These are phyloP conservation scores for sheep (Ovis aries) DNA, from an alignment of 2,113 vertebrate genomes.

Conservation along the genomic window ARS-UI_Ramb_v3.0 NC_056056.1:224799501-224800000, in stretches of 20 bases:
- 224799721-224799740: fast-evolving
- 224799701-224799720: fast-evolving
- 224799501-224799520: too few species aligned
- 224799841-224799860: fast-evolving
- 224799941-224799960: fast-evolving
- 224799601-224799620: neutral
- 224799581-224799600: fast-evolving
- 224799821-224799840: too few species aligned
- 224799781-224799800: fast-evolving
- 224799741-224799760: fast-evolving
- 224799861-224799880: fast-evolving
- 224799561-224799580: neutral
- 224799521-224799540: fast-evolving
- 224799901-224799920: fast-evolving
- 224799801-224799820: fast-evolving
- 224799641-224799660: fast-evolving
- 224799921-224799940: neutral
- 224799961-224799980: fast-evolving
- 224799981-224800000: too few species aligned
- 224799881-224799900: fast-evolving
- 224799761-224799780: fast-evolving
- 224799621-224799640: neutral
- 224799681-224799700: fast-evolving
- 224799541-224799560: neutral
- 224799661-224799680: neutral